Base-by-base conservation (phyloP, 2,888 invertebrate genomes). In the Dexiosoma caninum region DNA sequence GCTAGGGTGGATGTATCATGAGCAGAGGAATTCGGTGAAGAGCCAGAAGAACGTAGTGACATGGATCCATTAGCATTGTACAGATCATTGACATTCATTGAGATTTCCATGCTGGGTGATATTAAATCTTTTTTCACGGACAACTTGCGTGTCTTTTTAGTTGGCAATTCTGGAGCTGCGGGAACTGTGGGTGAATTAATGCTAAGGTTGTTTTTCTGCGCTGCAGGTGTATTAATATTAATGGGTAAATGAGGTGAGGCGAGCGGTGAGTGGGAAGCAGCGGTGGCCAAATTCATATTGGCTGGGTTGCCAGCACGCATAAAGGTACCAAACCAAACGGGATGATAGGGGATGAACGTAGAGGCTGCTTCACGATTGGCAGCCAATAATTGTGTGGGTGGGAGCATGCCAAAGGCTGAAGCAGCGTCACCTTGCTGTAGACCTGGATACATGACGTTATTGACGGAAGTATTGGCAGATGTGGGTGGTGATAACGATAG, bases 41-140 rank as follows among this genome's bases (percentile, higher is more conserved):
- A 92, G 30, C 92, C 92, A 16, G 92, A 92, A 5, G 92, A 91
- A 1, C 92, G 92, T 4, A 92, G 89, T 86, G 93, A 86, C 86
- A 92, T 90, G 72, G 94, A 88, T 0, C 90, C 90, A 2, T 86
- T 82, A 1, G 87, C 84, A 6, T 85, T 86, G 59, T 88, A 89
- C 23, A 88, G 77, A 76, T 89, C 89, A 32, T 78, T 86, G 1
- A 88, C 86, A 55, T 85, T 87, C 85, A 89, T 87, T 32, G 89
- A 86, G 42, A 90, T 89, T 37, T 86, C 83, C 64, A 83, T 84
- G 40, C 85, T 81, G n/a, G 85, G 85, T n/a, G 88, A 87, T 42
- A 86, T 86, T 53, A 89, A 85, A 55, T 90, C 89, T 78, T 90
- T 90, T 78, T 90, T 90, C 8, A 89, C 87, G 1, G 85, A 85